phyloP scores from a whole-genome alignment of 2,113 vertebrate species.

The Lepidiolamprologus cunningtoni region DNA sequence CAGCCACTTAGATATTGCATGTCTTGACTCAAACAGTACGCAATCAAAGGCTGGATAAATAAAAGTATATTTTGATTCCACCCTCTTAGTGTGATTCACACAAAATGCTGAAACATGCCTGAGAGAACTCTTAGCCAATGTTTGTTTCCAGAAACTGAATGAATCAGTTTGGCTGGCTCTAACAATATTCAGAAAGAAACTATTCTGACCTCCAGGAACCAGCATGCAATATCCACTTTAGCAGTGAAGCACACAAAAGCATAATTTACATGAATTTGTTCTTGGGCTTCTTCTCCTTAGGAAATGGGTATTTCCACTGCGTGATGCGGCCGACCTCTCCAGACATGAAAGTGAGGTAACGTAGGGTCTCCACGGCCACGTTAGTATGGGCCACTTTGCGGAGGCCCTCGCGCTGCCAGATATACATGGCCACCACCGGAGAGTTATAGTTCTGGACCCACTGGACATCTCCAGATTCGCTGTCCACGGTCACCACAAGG shows the following conservation, averaged over 20 bases:
- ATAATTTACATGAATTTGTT: conserved; percentile 85
- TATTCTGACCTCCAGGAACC: background rate
- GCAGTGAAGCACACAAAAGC: background rate
- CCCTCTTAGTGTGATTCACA: background rate
- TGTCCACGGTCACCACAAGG: conserved; percentile 96
- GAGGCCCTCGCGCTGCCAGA: conserved; percentile 92
- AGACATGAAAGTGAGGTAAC: conserved; percentile 96
- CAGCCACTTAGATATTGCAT: background rate
- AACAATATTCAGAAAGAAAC: background rate
- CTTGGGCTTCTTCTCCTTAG: conserved; percentile 88
- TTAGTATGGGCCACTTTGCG: conserved; percentile 90
- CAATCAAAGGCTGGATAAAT: background rate
- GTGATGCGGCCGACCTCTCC: conserved; percentile 95
- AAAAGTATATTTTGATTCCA: background rate
- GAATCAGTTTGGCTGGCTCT: background rate
- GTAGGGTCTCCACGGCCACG: conserved; percentile 90
- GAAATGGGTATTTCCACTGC: conserved; percentile 97
- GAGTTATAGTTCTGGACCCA: conserved; percentile 98
- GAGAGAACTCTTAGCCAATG: background rate
- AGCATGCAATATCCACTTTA: background rate
- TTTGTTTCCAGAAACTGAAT: background rate
- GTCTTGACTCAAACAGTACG: background rate
- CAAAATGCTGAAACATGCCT: background rate
- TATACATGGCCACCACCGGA: conserved; percentile 93
- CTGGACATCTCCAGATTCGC: conserved; percentile 85